Evolutionary conservation across 1,140 invertebrate species (phyloP).

Genomic region (Drosophila mayri): DNA sequence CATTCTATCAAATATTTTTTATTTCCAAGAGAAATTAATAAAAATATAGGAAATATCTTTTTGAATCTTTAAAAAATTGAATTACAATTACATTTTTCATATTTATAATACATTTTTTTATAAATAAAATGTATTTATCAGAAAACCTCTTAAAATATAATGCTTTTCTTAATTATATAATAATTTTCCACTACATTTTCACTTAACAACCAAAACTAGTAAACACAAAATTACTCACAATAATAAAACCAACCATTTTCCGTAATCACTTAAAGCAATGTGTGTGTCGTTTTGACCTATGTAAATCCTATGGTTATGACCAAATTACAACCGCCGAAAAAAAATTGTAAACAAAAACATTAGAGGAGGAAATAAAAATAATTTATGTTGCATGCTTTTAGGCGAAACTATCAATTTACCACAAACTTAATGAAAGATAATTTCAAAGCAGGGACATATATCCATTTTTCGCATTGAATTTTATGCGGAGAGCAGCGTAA

Average conservation of each 20-base stretch:
- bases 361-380: conserved; percentile 54
- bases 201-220: neutral
- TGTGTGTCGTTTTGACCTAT: neutral
- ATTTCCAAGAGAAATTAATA: neutral
- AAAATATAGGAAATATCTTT: neutral
- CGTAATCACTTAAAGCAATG: neutral
- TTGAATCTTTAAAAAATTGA: neutral
- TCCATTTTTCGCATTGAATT: conserved; percentile 59
- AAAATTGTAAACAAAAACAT: conserved; percentile 75
- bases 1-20: neutral
- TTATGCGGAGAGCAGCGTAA: conserved; percentile 53
- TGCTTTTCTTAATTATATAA: neutral
- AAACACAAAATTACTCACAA: neutral
- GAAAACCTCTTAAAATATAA: neutral
- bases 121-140: neutral
- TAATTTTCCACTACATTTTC: neutral
- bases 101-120: neutral
- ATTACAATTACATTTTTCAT: neutral
- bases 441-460: neutral
- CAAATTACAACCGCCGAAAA: conserved; percentile 1
- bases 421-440: conserved; percentile 15
- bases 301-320: conserved; percentile 22
- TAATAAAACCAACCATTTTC: neutral
- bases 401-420: conserved; percentile 52
- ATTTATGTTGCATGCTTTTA: conserved; percentile 76